These are phyloP conservation scores for Coptodon bakossiorum DNA, from an alignment of 2,113 vertebrate species.

Conservation along the genomic window DNA sequence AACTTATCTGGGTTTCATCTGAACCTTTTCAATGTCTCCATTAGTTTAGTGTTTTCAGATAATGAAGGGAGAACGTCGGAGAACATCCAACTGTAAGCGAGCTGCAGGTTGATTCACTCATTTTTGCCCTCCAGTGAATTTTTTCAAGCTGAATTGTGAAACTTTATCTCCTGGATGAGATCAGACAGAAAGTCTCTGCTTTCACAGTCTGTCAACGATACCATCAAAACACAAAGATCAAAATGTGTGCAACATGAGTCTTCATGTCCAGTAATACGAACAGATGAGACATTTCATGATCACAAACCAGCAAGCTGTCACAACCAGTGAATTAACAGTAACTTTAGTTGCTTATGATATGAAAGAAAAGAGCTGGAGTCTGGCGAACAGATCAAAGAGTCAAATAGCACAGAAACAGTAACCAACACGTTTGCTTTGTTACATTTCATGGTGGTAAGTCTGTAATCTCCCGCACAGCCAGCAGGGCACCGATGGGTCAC, in stretches of 20 bases:
- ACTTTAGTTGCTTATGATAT: neutral
- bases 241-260: neutral
- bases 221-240: neutral
- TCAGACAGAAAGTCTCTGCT: neutral
- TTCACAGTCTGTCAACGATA: neutral
- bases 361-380: neutral
- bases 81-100: neutral
- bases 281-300: neutral
- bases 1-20: neutral
- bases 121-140: neutral
- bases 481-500: neutral
- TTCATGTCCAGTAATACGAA: neutral
- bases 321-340: neutral
- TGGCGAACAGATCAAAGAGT: neutral
- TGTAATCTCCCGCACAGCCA: neutral
- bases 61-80: neutral
- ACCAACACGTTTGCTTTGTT: neutral
- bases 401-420: neutral
- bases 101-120: neutral
- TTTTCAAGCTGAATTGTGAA: neutral
- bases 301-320: fast-evolving
- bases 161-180: neutral
- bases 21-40: neutral
- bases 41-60: neutral
- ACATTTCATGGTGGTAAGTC: neutral